Conservation (phyloP, 2,113 vertebrate genomes). For the Planiliza haematocheilus region DNA sequence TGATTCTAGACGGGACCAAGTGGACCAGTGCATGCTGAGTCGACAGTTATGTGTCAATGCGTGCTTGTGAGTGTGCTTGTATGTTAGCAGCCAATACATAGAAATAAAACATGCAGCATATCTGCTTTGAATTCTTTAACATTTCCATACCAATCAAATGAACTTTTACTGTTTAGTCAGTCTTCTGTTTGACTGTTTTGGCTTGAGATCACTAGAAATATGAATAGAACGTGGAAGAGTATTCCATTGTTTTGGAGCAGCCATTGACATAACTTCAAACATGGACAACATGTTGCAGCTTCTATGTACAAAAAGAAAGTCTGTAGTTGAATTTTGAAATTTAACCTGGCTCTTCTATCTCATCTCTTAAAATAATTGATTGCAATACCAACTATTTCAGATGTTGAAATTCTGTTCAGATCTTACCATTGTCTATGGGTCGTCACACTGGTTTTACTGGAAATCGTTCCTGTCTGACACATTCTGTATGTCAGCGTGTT, state of each 20-base stretch:
- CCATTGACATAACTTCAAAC: background rate
- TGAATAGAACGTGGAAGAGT: background rate
- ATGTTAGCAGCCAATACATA: background rate
- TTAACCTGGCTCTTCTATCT: too few species aligned
- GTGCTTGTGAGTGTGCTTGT: background rate
- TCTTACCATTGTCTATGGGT: too few species aligned
- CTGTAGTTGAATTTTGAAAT: too few species aligned
- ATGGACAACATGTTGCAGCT: background rate
- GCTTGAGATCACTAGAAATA: background rate
- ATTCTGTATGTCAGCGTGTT: too few species aligned
- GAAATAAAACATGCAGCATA: background rate
- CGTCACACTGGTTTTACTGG: too few species aligned
- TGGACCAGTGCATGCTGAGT: conserved; percentile 44
- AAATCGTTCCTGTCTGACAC: too few species aligned
- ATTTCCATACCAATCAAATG: background rate
- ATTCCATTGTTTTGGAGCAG: background rate
- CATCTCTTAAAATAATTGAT: too few species aligned
- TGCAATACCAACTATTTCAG: too few species aligned
- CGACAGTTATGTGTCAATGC: conserved; percentile 29
- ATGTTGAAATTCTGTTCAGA: too few species aligned
- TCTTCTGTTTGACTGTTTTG: background rate
- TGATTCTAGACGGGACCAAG: conserved; percentile 34
- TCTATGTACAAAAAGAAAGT: too few species aligned
- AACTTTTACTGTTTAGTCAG: background rate
- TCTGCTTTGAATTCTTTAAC: conserved; percentile 3